Evolutionary conservation across 2,113 vertebrate species (phyloP), one percentile per base, ranked within the genome.

Genomic region (Mesocricetus auratus): DNA sequence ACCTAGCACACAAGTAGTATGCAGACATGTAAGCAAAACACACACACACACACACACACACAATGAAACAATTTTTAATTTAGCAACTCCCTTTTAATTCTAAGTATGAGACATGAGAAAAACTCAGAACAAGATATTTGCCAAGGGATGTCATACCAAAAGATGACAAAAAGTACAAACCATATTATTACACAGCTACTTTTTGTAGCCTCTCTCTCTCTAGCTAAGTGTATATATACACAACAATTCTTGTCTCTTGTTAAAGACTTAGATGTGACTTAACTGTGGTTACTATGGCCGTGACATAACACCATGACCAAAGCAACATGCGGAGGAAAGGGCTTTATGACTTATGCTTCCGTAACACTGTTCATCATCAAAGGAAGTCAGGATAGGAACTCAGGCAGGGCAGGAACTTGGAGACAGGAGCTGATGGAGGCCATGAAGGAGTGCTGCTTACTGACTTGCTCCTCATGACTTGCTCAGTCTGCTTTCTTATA

Each of bases 111-210:
- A 88, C 10, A 85, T 66, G 91, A 91, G 58, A 29, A 13, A 89
- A 90, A 75, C 29, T 85, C 36, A 94, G 26, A 47, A 86, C 10
- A 90, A 24, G 22, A 83, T 62, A 96, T 68, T 73, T 85, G 4
- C 4, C 22, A 39, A 79, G 45, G 1, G 7, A 21, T 10, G 50
- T 83, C 50, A 82, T 5, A 45, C 12, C 4, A 42, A 83, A 83
- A 31, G n/a, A 53, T 4, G 45, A 13, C 36, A 62, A 68, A 89
- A 8, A 47, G 1, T 9, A 66, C 3, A 50, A 66, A 92, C 6
- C 56, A 83, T 6, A 91, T 39, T 33, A 45, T 33, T 45, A 33
- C 39, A 66, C 16, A 73, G 69, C 47, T 39, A 26, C 21, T 87
- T 78, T 17, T 60, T 12, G 0, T 12, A 77, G 31, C 8, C 39